Base-by-base conservation (phyloP, 2,888 invertebrate genomes). In the Melinopterus prodromus region DNA sequence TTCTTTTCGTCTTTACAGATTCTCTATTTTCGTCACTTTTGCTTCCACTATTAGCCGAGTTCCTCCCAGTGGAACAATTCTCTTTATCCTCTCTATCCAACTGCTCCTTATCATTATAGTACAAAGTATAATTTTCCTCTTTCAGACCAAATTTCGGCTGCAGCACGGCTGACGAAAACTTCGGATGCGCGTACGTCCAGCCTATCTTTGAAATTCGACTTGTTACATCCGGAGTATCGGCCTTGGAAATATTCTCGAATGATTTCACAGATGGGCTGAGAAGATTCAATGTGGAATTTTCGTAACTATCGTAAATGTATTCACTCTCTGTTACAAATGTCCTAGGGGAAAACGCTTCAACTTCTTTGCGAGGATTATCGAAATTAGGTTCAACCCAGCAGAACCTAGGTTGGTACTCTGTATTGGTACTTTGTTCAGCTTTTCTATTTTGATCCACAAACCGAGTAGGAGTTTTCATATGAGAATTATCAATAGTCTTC, bases 121-220 rank as follows among this genome's bases (percentile, higher is more conserved):
- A 79, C 26, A 79, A n/a, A 2, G 35, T 76, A 16, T 79, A 79
- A 75, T 77, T 79, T 16, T 81, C 78, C 12, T 79, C 69, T 35
- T 79, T 81, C 16, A 77, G 35, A 35, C 16, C 77, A 14, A 38
- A 69, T 78, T 78, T 80, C 16, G 78, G 76, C 37, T 16, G 53
- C 53, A 53, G 12, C 5, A 53, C 9, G 12, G 9, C 53, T 53
- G 53, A 53, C 2, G 53, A 53, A 12, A 6, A 53, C 12, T 53
- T 53, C 35, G 79, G 81, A 16, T 79, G 79, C 7, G 81, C 77
- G 16, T 81, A 81, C 36, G 81, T 81, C 81, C 81, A 81, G 6
- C 81, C 81, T 12, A 81, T 79, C 71, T 81, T 81, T 1, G 81
- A 77, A 26, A 81, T 76, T 77, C 79, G 77, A n/a, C 16, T 70